Percentiles rank a stretch among this genome's conserved stretches.
Conservation (phyloP, 1,140 invertebrate species). For the Caenorhabditis tropicalis region DNA sequence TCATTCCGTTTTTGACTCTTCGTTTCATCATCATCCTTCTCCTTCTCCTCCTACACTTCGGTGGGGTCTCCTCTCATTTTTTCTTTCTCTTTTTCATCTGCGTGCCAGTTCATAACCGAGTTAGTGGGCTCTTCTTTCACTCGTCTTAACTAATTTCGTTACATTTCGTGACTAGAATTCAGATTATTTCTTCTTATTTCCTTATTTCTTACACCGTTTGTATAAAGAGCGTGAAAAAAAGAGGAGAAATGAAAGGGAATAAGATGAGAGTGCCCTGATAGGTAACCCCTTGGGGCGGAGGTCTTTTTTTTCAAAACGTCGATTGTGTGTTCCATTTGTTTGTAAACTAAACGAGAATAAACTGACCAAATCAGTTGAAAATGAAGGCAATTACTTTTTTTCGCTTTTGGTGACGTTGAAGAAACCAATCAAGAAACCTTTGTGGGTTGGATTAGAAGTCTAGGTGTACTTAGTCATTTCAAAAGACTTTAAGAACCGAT, state of each 20-base stretch:
- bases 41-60: background rate
- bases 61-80: background rate
- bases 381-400: conserved; percentile 35
- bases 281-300: background rate
- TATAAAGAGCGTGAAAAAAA: background rate
- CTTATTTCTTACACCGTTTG: background rate
- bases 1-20: conserved; percentile 40
- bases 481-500: background rate
- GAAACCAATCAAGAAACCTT: conserved; percentile 19
- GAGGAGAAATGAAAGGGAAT: background rate
- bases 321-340: background rate
- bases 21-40: conserved; percentile 15
- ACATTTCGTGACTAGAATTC: background rate
- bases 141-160: conserved; percentile 11
- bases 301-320: background rate
- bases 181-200: background rate
- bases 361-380: background rate
- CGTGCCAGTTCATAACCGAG: conserved; percentile 21
- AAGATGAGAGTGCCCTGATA: conserved; percentile 35
- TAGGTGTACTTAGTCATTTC: background rate
- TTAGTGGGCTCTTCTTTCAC: conserved; percentile 6
- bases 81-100: conserved; percentile 15
- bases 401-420: background rate
- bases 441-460: background rate
- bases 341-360: background rate